These are phyloP conservation scores for Sericinus montela DNA, from an alignment of 2,888 invertebrate species.

Conservation along the genomic window DNA sequence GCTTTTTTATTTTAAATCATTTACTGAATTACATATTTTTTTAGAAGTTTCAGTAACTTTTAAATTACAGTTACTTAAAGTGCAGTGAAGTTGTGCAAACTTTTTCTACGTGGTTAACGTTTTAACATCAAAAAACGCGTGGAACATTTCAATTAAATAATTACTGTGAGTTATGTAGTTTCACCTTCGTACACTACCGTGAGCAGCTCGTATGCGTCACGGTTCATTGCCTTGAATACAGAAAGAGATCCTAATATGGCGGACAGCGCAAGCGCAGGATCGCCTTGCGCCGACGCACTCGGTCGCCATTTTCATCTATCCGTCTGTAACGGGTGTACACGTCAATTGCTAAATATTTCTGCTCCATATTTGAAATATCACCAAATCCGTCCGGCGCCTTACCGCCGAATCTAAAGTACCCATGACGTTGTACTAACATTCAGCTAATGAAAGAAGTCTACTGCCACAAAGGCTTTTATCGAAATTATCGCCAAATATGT, in stretches of 20 bases:
- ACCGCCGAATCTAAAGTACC: not conserved
- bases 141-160: conserved; percentile 26
- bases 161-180: conserved; percentile 23
- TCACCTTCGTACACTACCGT: conserved; percentile 24
- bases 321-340: conserved; percentile 51
- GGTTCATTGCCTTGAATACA: conserved; percentile 76
- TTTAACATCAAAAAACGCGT: not conserved
- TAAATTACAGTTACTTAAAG: no score
- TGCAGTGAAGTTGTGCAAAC: no score
- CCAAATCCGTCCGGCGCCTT: conserved; percentile 15
- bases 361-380: conserved; percentile 21
- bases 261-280: conserved; percentile 53
- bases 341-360: conserved; percentile 30
- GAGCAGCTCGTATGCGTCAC: conserved; percentile 53
- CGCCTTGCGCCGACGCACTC: conserved; percentile 67
- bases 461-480: conserved; percentile 16
- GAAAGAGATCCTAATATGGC: conserved; percentile 75
- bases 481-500: conserved; percentile 50
- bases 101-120: not conserved
- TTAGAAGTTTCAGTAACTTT: no score
- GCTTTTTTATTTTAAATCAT: no score
- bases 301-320: conserved; percentile 55
- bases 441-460: conserved; percentile 24
- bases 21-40: no score
- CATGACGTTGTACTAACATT: conserved; percentile 11